phyloP scores from a whole-genome alignment of 2,888 invertebrate genomes.

The Yponomeuta sedellus region DNA sequence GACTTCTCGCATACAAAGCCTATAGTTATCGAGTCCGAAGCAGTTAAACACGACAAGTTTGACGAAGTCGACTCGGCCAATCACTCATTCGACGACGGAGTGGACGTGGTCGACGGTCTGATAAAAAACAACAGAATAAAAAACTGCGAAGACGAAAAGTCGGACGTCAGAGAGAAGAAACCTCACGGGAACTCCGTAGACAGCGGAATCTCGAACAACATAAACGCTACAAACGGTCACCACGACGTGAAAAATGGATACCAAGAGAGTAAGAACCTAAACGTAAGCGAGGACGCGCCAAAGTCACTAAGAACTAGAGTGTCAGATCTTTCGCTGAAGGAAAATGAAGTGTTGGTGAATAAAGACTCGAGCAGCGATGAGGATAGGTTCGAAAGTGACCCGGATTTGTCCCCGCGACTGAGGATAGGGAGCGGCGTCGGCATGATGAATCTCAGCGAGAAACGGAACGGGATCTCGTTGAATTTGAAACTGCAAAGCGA shows the following conservation, averaged over 20 bases:
- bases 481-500: slow-evolving; percentile 65
- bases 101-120: slow-evolving; percentile 59
- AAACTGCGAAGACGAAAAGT: slow-evolving; percentile 35
- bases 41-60: slow-evolving; percentile 49
- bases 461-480: slow-evolving; percentile 58
- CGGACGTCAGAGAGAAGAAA: slow-evolving; percentile 44
- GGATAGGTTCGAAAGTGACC: slow-evolving; percentile 56
- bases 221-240: slow-evolving; percentile 34
- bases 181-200: slow-evolving; percentile 61
- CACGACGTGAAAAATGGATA: slow-evolving; percentile 28
- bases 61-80: slow-evolving; percentile 57
- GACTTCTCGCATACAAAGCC: slow-evolving; percentile 68
- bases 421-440: slow-evolving; percentile 34
- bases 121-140: slow-evolving; percentile 38
- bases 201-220: slow-evolving; percentile 61
- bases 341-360: slow-evolving; percentile 43
- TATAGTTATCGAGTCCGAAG: slow-evolving; percentile 62
- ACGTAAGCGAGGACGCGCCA: slow-evolving; percentile 27
- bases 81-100: slow-evolving; percentile 64
- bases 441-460: slow-evolving; percentile 39
- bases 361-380: slow-evolving; percentile 58
- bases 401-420: slow-evolving; percentile 46
- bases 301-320: slow-evolving; percentile 47
- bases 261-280: slow-evolving; percentile 22
- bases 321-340: slow-evolving; percentile 59